Percentiles rank a stretch among this genome's conserved stretches.
phyloP scores from a whole-genome alignment of 2,888 invertebrate species.

The Druceiella hillmani region DNA sequence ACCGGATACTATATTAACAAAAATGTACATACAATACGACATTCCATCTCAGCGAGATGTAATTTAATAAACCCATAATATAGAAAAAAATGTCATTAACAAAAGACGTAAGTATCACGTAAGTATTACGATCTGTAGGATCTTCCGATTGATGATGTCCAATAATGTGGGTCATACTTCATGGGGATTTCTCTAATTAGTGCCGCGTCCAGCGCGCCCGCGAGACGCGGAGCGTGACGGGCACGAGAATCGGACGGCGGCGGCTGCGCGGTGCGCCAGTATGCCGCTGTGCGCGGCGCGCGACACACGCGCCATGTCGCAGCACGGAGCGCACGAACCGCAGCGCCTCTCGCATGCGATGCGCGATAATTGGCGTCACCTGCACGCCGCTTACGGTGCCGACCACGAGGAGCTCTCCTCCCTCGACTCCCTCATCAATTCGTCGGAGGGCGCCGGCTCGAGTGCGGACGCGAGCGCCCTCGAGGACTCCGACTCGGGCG shows the following conservation, averaged over 20 bases:
- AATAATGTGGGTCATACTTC: slow-evolving; percentile 14
- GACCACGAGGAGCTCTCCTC: slow-evolving; percentile 47
- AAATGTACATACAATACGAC: too few species aligned
- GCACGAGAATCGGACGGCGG: slow-evolving; percentile 27
- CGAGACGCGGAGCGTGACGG: slow-evolving; percentile 27
- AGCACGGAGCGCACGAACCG: too few species aligned
- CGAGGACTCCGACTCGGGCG: slow-evolving; percentile 61
- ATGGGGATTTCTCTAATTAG: slow-evolving; percentile 18
- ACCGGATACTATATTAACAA: too few species aligned
- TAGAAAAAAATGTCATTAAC: too few species aligned
- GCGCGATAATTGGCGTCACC: slow-evolving; percentile 52
- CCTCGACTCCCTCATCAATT: slow-evolving; percentile 63
- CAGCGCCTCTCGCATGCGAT: slow-evolving; percentile 48
- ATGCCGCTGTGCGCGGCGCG: slow-evolving; percentile 35
- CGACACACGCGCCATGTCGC: slow-evolving; percentile 49
- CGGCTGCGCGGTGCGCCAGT: slow-evolving; percentile 31
- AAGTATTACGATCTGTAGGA: too few species aligned
- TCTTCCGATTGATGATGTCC: too few species aligned
- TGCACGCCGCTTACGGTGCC: slow-evolving; percentile 47
- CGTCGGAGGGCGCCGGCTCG: slow-evolving; percentile 59
- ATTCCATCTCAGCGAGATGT: too few species aligned
- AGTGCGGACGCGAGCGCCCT: slow-evolving; percentile 57
- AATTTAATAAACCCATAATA: too few species aligned
- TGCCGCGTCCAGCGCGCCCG: slow-evolving; percentile 25
- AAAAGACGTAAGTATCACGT: too few species aligned